Conservation (phyloP, 1,140 invertebrate species). For the Leptopilina clavipes region DNA sequence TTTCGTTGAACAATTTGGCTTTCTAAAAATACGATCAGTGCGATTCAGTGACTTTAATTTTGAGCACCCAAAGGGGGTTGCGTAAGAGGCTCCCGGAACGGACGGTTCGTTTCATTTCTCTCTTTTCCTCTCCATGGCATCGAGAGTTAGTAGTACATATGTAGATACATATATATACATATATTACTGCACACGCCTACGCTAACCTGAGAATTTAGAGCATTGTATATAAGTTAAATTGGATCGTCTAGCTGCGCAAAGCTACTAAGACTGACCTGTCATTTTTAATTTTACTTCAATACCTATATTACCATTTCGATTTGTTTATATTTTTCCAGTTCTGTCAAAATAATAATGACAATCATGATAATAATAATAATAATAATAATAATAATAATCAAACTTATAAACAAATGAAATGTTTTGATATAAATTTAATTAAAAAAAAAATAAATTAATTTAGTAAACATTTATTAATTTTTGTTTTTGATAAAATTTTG, state of each 20-base stretch:
- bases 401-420: too few species aligned
- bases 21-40: constrained; percentile 68
- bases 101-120: constrained; percentile 39
- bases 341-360: neutral
- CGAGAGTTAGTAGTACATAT: neutral
- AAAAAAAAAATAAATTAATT: too few species aligned
- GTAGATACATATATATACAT: constrained; percentile 32
- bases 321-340: neutral
- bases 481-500: too few species aligned
- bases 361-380: too few species aligned
- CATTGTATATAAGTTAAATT: constrained; percentile 44
- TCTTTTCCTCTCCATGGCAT: constrained; percentile 28
- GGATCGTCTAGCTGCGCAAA: constrained; percentile 20
- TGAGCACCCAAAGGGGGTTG: constrained; percentile 58
- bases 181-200: constrained; percentile 50
- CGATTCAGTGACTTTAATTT: constrained; percentile 66
- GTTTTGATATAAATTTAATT: too few species aligned
- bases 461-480: too few species aligned
- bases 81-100: constrained; percentile 53
- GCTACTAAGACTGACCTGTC: neutral
- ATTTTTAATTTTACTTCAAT: constrained; percentile 4
- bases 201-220: constrained; percentile 47
- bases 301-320: neutral
- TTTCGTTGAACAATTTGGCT: constrained; percentile 44
- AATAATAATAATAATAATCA: too few species aligned